A percentile compares a stretch with the other conserved stretches of the same genome.
These are phyloP conservation scores for Pentalonia nigronervosa DNA, from an alignment of 1,140 invertebrate species.

Conservation along the genomic window DNA sequence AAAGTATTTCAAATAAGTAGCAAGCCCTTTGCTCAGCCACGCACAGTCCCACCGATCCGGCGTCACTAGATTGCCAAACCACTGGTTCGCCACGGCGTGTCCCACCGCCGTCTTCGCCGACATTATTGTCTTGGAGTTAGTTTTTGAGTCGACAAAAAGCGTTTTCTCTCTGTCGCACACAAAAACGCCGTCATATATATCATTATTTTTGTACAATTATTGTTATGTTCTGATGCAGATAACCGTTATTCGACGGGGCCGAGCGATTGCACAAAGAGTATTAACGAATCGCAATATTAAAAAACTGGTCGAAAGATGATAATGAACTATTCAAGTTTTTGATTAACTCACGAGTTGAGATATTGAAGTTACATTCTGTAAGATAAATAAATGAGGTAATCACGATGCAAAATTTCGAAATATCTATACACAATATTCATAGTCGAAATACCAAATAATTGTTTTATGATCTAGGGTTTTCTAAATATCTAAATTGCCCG, in stretches of 20 bases:
- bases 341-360: too few species aligned
- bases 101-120: slow-evolving; percentile 75
- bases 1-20: slow-evolving; percentile 64
- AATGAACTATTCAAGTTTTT: too few species aligned
- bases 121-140: slow-evolving; percentile 66
- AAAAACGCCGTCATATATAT: not conserved
- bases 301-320: too few species aligned
- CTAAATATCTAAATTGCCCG: not conserved
- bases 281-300: not conserved
- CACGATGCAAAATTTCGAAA: not conserved
- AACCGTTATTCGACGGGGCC: too few species aligned
- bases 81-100: slow-evolving; percentile 85
- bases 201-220: not conserved
- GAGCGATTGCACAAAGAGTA: too few species aligned
- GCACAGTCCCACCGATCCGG: slow-evolving; percentile 82
- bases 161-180: not conserved
- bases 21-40: slow-evolving; percentile 71
- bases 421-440: too few species aligned
- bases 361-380: too few species aligned
- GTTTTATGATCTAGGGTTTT: not conserved
- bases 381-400: not conserved
- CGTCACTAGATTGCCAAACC: slow-evolving; percentile 81
- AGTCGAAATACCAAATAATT: not conserved
- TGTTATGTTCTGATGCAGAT: not conserved
- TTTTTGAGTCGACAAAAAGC: not conserved